Evolutionary conservation across 2,797 vertebrate genomes (phyloP).

Genomic region (Cephalopachus bancanus): DNA sequence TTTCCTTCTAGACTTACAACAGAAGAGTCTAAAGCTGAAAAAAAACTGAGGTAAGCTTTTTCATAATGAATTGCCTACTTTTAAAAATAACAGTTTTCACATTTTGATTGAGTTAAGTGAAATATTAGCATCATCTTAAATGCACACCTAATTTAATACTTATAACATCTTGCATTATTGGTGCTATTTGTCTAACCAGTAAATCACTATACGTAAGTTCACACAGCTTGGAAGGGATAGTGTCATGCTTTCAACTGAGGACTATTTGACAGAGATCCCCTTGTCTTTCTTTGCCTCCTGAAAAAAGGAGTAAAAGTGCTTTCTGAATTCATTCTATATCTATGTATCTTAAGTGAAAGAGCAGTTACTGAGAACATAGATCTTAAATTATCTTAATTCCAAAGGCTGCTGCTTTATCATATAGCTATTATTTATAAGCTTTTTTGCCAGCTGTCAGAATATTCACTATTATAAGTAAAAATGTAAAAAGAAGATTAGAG

Average conservation of each 20-base stretch:
- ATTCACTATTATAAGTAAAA: conserved; percentile 26
- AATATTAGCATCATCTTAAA: background rate
- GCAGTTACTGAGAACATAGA: background rate
- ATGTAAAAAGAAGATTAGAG: conserved; percentile 28
- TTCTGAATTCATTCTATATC: background rate
- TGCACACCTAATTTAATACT: background rate
- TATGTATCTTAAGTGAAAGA: background rate
- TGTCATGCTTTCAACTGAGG: background rate
- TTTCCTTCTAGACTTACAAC: background rate
- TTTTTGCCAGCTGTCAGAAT: background rate
- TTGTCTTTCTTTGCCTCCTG: background rate
- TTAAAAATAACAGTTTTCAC: background rate
- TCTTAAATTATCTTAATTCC: conserved; percentile 31
- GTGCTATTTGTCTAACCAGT: background rate
- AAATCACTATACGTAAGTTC: background rate
- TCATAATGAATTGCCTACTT: background rate
- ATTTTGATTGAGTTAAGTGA: background rate
- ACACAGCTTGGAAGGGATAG: background rate
- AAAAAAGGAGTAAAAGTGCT: background rate
- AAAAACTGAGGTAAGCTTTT: background rate
- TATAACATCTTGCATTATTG: background rate
- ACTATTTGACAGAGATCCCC: background rate
- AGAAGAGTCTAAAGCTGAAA: background rate
- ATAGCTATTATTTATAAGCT: background rate
- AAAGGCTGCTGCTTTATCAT: background rate